These are phyloP conservation scores for Ochotona princeps DNA, from an alignment of 2,113 vertebrate genomes.

Conservation along the genomic window DNA sequence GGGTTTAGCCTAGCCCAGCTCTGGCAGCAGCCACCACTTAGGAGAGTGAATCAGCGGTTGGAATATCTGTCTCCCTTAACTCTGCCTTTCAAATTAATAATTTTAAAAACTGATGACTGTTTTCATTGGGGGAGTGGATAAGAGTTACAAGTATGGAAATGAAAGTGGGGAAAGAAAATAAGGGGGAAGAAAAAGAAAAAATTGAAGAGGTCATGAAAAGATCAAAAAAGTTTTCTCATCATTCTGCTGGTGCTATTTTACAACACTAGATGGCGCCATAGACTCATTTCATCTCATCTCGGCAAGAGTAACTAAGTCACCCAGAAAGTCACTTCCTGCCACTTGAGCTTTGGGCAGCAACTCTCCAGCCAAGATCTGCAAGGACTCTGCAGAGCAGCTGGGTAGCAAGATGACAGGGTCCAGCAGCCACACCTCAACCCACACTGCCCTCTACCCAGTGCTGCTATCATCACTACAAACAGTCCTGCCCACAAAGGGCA, in stretches of 20 bases:
- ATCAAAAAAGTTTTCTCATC: not conserved
- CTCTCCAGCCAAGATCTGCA: not conserved
- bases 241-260: not conserved
- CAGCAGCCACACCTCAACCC: not conserved
- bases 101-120: not conserved
- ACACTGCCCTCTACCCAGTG: not conserved
- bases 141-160: constrained; percentile 8
- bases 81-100: too few relatives aligned
- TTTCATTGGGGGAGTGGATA: not conserved
- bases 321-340: not conserved
- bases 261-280: constrained; percentile 68
- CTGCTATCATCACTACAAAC: not conserved
- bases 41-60: too few relatives aligned
- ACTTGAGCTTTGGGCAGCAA: not conserved
- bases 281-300: not conserved
- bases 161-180: not conserved
- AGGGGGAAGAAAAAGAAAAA: not conserved
- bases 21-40: too few relatives aligned
- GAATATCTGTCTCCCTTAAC: too few relatives aligned
- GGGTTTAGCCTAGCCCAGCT: too few relatives aligned
- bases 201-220: not conserved
- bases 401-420: not conserved
- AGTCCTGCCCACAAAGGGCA: not conserved
- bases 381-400: not conserved
- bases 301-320: not conserved